phyloP scores from a whole-genome alignment of 2,797 vertebrate genomes.

The Choloepus didactylus region DNA sequence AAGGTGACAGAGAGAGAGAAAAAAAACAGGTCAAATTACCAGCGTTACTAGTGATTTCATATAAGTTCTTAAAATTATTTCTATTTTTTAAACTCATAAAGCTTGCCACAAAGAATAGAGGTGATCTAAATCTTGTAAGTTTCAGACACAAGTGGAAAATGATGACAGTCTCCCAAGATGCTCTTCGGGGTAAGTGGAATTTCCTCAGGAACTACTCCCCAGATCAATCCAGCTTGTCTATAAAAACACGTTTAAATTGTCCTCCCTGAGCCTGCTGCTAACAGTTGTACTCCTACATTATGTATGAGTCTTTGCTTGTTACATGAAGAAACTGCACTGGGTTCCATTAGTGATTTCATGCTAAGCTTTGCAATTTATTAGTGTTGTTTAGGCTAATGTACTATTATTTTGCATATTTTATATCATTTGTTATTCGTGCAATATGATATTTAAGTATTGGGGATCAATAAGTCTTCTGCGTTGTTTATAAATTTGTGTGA shows the following conservation, averaged over 20 bases:
- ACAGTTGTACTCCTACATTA: slow-evolving; percentile 88
- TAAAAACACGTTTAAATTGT: slow-evolving; percentile 87
- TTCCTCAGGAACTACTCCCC: slow-evolving; percentile 87
- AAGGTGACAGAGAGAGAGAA: neutral
- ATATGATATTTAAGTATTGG: slow-evolving; percentile 84
- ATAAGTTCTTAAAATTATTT: slow-evolving; percentile 55
- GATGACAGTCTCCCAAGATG: slow-evolving; percentile 84
- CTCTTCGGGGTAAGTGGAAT: slow-evolving; percentile 86
- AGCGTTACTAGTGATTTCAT: slow-evolving; percentile 40
- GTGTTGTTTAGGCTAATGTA: slow-evolving; percentile 88
- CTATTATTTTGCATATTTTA: slow-evolving; percentile 91
- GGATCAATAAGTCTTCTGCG: slow-evolving; percentile 85
- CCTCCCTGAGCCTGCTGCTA: slow-evolving; percentile 86
- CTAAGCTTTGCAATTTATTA: slow-evolving; percentile 91
- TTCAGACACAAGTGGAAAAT: slow-evolving; percentile 82
- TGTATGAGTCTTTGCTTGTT: slow-evolving; percentile 88
- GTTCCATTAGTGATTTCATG: slow-evolving; percentile 89
- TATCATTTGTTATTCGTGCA: slow-evolving; percentile 85
- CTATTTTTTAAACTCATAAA: slow-evolving; percentile 53
- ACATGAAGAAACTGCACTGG: slow-evolving; percentile 82
- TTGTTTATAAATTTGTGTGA: slow-evolving; percentile 78
- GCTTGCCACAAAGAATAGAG: slow-evolving; percentile 57
- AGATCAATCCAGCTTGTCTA: slow-evolving; percentile 87
- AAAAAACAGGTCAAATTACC: neutral
- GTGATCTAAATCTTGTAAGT: slow-evolving; percentile 83